These are phyloP conservation scores for Limnodromus scolopaceus DNA, from an alignment of 2,797 vertebrate genomes.

Conservation along the genomic window DNA sequence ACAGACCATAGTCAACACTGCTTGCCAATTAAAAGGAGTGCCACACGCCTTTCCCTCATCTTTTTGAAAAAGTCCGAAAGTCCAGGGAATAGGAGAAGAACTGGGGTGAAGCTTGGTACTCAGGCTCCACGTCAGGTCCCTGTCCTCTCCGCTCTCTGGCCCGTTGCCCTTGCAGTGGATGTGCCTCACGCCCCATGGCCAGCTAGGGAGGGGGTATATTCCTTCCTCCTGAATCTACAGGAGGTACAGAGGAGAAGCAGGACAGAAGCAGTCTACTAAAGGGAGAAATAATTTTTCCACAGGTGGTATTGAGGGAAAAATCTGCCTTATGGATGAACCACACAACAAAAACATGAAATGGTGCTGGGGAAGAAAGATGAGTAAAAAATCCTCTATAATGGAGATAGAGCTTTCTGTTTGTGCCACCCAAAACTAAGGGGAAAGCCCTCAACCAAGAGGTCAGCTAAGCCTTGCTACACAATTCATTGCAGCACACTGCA, in stretches of 20 bases:
- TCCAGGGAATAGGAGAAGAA: background rate
- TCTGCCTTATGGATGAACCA: background rate
- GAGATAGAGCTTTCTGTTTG: background rate
- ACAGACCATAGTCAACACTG: background rate
- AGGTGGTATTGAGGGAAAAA: background rate
- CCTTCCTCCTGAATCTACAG: fast-evolving
- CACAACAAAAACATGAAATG: background rate
- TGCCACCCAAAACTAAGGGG: background rate
- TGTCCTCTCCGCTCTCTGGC: fast-evolving
- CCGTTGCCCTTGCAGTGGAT: fast-evolving
- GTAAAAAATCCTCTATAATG: background rate
- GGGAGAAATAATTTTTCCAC: background rate
- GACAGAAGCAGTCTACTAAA: background rate
- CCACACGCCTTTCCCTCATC: background rate
- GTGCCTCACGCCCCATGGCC: fast-evolving
- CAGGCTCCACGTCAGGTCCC: background rate
- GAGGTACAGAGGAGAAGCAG: background rate
- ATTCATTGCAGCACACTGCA: background rate
- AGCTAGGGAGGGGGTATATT: fast-evolving
- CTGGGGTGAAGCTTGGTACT: background rate
- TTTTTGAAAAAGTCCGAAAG: background rate
- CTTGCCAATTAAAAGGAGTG: background rate
- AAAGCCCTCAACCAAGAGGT: background rate
- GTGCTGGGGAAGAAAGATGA: background rate
- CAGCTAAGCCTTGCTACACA: background rate